phyloP scores from a whole-genome alignment of 1,140 invertebrate genomes.

The Diuraphis noxia region DNA sequence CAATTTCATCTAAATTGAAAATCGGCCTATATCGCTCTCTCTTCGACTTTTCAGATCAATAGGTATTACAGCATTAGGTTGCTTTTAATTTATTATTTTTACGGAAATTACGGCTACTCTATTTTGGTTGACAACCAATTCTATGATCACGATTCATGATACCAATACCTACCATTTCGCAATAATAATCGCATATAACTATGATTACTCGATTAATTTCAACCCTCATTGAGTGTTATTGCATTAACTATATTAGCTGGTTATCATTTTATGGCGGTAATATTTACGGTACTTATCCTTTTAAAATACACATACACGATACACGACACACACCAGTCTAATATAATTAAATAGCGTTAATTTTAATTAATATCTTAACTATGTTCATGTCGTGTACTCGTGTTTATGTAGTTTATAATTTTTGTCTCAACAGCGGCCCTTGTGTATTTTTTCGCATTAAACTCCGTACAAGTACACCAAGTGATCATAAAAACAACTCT shows the following conservation, averaged over 20 bases:
- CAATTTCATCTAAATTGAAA: background rate
- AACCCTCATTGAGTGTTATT: background rate
- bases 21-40: background rate
- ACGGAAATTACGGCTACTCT: background rate
- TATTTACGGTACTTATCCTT: constrained; percentile 6
- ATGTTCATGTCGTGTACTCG: background rate
- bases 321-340: background rate
- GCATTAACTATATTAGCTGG: background rate
- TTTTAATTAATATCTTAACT: background rate
- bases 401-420: background rate
- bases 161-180: background rate
- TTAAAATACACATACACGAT: background rate
- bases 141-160: background rate
- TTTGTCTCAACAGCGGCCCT: background rate
- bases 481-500: background rate
- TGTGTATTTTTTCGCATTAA: background rate
- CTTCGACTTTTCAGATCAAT: background rate
- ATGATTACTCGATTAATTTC: background rate
- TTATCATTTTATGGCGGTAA: background rate
- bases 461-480: background rate
- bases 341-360: constrained; percentile 3
- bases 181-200: background rate
- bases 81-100: background rate
- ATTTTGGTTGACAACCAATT: background rate
- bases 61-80: background rate